These are phyloP conservation scores for Micoletzkya japonica DNA, from an alignment of 2,888 invertebrate species.

Conservation along the genomic window DNA sequence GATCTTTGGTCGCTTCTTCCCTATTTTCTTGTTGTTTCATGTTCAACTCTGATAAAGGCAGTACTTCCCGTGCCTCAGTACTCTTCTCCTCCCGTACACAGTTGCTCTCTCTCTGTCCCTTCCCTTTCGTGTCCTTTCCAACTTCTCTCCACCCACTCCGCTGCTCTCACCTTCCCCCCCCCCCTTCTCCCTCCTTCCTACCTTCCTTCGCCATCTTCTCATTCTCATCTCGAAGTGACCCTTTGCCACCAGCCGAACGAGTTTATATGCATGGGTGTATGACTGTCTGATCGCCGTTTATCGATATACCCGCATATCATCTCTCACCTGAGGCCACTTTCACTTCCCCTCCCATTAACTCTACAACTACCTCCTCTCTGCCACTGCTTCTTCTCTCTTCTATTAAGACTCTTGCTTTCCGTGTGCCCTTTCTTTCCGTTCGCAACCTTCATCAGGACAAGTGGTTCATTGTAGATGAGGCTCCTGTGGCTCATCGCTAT, in stretches of 20 bases:
- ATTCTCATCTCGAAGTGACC: neutral
- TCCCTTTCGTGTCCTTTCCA: no score
- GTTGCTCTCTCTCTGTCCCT: neutral
- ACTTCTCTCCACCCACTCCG: no score
- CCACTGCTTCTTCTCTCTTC: slow-evolving; percentile 7
- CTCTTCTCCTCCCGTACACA: no score
- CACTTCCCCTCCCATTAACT: slow-evolving; percentile 8
- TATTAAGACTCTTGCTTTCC: slow-evolving; percentile 5
- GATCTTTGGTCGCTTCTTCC: no score
- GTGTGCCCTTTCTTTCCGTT: neutral
- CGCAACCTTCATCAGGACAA: neutral
- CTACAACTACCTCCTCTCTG: slow-evolving; percentile 2
- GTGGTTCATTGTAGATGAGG: neutral
- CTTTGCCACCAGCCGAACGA: no score
- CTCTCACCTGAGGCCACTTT: neutral
- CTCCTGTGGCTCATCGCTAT: neutral
- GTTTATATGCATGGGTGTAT: no score
- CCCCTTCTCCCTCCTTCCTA: neutral
- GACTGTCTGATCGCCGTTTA: neutral
- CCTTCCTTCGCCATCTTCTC: neutral
- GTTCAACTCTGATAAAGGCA: no score
- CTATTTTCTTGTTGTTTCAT: no score
- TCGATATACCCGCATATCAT: neutral
- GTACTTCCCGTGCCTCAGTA: no score
- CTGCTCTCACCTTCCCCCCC: neutral